Evolutionary conservation across 2,888 invertebrate genomes (phyloP).

Genomic region (Choristoneura rosaceana): DNA sequence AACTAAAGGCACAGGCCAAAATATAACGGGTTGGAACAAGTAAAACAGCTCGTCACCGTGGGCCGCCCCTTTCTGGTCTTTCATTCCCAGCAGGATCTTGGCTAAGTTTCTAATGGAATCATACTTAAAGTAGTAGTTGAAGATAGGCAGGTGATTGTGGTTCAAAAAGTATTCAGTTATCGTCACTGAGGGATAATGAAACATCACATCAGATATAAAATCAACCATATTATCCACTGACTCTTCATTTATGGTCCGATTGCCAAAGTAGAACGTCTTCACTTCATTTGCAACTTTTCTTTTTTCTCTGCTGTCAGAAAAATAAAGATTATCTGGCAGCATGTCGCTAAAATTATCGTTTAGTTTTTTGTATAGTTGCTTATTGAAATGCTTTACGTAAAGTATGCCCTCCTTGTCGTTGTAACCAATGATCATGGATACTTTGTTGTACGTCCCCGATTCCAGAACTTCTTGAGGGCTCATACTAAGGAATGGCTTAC

Average conservation of each 20-base stretch:
- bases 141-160: conserved; percentile 28
- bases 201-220: conserved; percentile 43
- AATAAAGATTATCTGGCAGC: conserved; percentile 34
- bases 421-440: conserved; percentile 45
- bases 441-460: conserved; percentile 43
- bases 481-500: conserved; percentile 40
- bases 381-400: conserved; percentile 28
- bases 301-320: conserved; percentile 36
- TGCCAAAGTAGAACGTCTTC: conserved; percentile 43
- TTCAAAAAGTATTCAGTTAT: conserved; percentile 30
- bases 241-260: conserved; percentile 24
- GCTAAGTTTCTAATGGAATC: conserved; percentile 43
- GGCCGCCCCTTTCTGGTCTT: conserved; percentile 38
- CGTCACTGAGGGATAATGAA: conserved; percentile 39
- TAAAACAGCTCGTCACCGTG: conserved; percentile 43
- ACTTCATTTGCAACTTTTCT: conserved; percentile 27
- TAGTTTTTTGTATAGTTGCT: conserved; percentile 16
- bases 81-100: conserved; percentile 30
- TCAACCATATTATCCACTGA: conserved; percentile 36
- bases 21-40: conserved; percentile 30
- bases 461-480: conserved; percentile 41
- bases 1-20: conserved; percentile 32
- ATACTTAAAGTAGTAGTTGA: conserved; percentile 44
- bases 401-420: conserved; percentile 45
- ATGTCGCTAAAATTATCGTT: conserved; percentile 29